phyloP scores from a whole-genome alignment of 1,140 invertebrate genomes.

The Stegodyphus mimosarum region DNA sequence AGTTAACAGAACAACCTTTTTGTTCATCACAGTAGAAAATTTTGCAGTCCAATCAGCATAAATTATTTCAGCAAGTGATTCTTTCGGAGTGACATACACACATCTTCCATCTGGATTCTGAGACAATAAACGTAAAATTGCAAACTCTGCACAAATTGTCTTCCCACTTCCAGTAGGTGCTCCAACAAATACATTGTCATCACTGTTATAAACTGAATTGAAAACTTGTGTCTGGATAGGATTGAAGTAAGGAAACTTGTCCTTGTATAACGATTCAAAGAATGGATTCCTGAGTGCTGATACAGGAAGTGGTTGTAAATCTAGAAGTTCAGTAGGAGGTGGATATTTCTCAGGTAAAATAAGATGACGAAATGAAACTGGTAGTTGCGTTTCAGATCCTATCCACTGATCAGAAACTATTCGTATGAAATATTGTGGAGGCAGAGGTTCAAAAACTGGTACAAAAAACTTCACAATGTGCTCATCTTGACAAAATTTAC shows the following conservation, averaged over 20 bases:
- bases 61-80: slow-evolving; percentile 90
- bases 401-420: slow-evolving; percentile 75
- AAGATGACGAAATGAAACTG: slow-evolving; percentile 97
- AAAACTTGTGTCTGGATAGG: slow-evolving; percentile 99
- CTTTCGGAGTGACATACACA: slow-evolving; percentile 94
- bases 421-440: slow-evolving; percentile 96
- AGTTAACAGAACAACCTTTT: slow-evolving; percentile 91
- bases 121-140: slow-evolving; percentile 88
- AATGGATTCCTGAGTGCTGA: slow-evolving; percentile 79
- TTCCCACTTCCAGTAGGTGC: slow-evolving; percentile 98
- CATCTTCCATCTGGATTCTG: slow-evolving; percentile 76
- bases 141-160: slow-evolving; percentile 96
- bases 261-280: slow-evolving; percentile 87
- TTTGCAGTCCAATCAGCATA: slow-evolving; percentile 92
- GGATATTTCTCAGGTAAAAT: slow-evolving; percentile 98
- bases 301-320: slow-evolving; percentile 94
- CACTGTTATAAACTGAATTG: slow-evolving; percentile 97
- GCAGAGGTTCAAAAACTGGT: slow-evolving; percentile 96
- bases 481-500: slow-evolving; percentile 92
- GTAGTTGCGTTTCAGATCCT: slow-evolving; percentile 89
- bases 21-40: slow-evolving; percentile 81
- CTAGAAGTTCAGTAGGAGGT: slow-evolving; percentile 97
- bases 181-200: slow-evolving; percentile 98
- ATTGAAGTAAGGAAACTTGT: slow-evolving; percentile 95
- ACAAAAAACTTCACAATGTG: slow-evolving; percentile 98